These are phyloP conservation scores for Linepithema humile DNA, from an alignment of 1,140 invertebrate genomes.

Conservation along the genomic window DNA sequence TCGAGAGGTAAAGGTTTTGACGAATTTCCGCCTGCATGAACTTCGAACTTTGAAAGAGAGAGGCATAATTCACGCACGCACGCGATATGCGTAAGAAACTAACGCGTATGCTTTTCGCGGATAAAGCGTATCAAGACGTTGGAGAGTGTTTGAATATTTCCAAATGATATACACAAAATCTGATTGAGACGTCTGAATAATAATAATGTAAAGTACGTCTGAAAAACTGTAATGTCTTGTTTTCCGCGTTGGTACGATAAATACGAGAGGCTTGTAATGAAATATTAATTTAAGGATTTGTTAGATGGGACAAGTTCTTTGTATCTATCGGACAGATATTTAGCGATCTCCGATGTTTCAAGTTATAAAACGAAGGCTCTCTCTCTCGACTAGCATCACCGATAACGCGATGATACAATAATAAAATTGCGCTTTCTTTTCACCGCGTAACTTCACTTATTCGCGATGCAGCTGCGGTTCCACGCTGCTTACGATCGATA, in stretches of 20 bases:
- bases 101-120: constrained; percentile 55
- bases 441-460: constrained; percentile 33
- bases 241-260: neutral
- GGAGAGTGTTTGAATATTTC: constrained; percentile 37
- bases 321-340: constrained; percentile 6
- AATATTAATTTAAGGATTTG: constrained; percentile 29
- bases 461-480: neutral
- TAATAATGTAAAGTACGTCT: neutral
- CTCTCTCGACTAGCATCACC: constrained; percentile 58
- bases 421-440: constrained; percentile 2
- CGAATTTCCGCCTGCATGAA: constrained; percentile 46
- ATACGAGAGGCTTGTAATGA: constrained; percentile 31
- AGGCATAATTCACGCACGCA: neutral
- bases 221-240: neutral
- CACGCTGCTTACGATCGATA: constrained; percentile 12
- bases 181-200: neutral
- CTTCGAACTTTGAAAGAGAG: constrained; percentile 32
- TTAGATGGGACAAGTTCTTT: neutral
- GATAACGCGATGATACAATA: neutral
- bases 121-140: constrained; percentile 52
- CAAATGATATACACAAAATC: neutral
- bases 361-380: constrained; percentile 57
- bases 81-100: constrained; percentile 10
- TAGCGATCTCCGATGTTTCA: constrained; percentile 28
- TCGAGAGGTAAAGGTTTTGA: constrained; percentile 54